Percentiles rank a stretch among this genome's conserved stretches.
Conservation (phyloP, 2,797 vertebrate species). For the Zonotrichia albicollis region DNA sequence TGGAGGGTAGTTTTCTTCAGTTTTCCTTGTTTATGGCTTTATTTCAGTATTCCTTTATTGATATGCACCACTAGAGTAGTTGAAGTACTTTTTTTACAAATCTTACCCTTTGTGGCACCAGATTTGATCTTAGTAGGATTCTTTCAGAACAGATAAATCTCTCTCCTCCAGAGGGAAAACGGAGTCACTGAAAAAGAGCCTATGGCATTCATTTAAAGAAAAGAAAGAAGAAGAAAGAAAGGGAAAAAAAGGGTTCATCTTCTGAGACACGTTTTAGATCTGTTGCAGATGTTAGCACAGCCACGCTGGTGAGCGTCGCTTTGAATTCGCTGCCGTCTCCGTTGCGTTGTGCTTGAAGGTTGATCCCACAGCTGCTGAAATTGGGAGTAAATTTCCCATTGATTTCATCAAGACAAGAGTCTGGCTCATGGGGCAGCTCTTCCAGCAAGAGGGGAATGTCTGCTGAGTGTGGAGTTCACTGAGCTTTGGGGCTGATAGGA, state of each 20-base stretch:
- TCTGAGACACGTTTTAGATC: neutral
- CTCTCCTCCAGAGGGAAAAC: neutral
- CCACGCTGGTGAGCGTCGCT: neutral
- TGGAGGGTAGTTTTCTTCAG: neutral
- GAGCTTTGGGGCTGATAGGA: neutral
- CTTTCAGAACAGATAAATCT: conserved; percentile 46
- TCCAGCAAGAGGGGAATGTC: neutral
- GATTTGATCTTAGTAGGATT: conserved; percentile 49
- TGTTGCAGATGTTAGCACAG: neutral
- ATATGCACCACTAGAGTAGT: neutral
- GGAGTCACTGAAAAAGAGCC: neutral
- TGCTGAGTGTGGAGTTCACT: neutral
- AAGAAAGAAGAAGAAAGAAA: neutral
- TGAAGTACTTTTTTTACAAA: conserved; percentile 20
- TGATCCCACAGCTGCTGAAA: conserved; percentile 17
- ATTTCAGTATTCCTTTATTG: conserved; percentile 21
- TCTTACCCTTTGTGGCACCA: neutral
- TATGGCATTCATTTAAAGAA: conserved; percentile 11
- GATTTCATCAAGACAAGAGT: conserved; percentile 1
- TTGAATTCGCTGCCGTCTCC: conserved; percentile 9
- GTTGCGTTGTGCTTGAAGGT: conserved; percentile 9
- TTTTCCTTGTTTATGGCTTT: conserved; percentile 1
- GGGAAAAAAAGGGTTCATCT: neutral
- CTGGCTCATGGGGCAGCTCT: neutral
- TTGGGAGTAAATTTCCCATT: conserved; percentile 23